Base-by-base conservation (phyloP, 1,140 invertebrate species). In the Saccostrea glomerata region DNA sequence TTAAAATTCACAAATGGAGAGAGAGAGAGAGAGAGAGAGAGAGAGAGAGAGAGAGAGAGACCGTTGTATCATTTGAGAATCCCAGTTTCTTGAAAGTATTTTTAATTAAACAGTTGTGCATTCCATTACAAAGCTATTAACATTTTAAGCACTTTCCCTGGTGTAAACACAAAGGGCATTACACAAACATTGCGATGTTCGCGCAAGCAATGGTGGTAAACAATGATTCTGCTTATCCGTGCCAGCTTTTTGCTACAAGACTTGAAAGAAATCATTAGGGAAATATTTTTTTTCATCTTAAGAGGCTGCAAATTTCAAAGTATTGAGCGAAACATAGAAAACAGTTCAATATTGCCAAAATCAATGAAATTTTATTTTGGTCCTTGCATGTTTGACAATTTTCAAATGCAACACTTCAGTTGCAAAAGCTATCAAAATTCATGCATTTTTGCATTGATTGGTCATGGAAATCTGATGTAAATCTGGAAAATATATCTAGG, bases 121-220 rank as follows among this genome's bases (percentile, higher is more conserved):
- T 77, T 77, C 70, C 70, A 30, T 77, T 30, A 77, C 25, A 77
- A 25, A 30, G 11, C 25, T 25, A 77, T 77, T 77, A 77, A 77
- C 70, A 77, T 77, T 77, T 36, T 25, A 77, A 77, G 70, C 70
- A 77, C 70, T 77, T 30, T 36, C 9, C 25, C 70, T 77, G 70
- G 15, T 77, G 25, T 77, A 77, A 77, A 77, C 70, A 30, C 15
- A 30, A 36, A 25, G 25, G 30, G 30, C 30, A 36, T 77, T 30
- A 77, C 70, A 77, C 70, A 77, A 77, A 77, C 70, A 77, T 77
- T 77, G 70, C 70, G 70, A 77, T 77, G 70, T 77, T 77, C 70
- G 70, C 70, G 70, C 70, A 77, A 77, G 70, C 25, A 36, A 12
- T 77, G 70, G 7, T 17, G 70, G 70, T 77, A 77, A 77, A 77